Evolutionary conservation across 2,113 vertebrate genomes (phyloP).

Genomic region (Carassius carassius): DNA sequence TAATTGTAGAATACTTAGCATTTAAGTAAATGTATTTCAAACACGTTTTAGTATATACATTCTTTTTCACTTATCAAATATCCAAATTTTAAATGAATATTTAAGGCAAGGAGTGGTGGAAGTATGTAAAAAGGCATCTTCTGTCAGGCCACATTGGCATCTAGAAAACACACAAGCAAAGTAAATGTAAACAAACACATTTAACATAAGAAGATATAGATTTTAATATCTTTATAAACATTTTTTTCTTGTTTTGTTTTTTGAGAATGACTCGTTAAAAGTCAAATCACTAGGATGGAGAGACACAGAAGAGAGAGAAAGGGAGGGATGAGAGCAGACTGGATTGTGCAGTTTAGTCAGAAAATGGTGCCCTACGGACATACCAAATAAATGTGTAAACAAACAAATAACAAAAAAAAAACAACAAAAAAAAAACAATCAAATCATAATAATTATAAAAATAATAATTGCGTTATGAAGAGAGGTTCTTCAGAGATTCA

Average conservation of each 20-base stretch:
- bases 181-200: constrained; percentile 68
- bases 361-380: constrained; percentile 65
- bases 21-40: no score
- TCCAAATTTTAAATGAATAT: constrained; percentile 42
- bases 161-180: constrained; percentile 45
- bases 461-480: constrained; percentile 41
- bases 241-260: constrained; percentile 70
- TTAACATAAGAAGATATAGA: constrained; percentile 88
- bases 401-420: constrained; percentile 48
- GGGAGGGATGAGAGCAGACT: constrained; percentile 54
- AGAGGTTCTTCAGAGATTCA: constrained; percentile 57
- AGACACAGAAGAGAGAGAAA: constrained; percentile 64
- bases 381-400: constrained; percentile 66
- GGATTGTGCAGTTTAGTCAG: constrained; percentile 66
- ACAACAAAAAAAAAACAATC: constrained; percentile 53
- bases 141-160: constrained; percentile 29
- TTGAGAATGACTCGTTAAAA: constrained; percentile 74
- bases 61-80: not conserved
- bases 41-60: no score
- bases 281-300: constrained; percentile 66
- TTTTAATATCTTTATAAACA: constrained; percentile 91
- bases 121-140: not conserved
- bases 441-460: constrained; percentile 39
- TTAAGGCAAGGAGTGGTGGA: constrained; percentile 25
- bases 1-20: no score